These are phyloP conservation scores for Drosophila subobscura DNA, from an alignment of 1,140 invertebrate species.

Conservation along the genomic window DNA sequence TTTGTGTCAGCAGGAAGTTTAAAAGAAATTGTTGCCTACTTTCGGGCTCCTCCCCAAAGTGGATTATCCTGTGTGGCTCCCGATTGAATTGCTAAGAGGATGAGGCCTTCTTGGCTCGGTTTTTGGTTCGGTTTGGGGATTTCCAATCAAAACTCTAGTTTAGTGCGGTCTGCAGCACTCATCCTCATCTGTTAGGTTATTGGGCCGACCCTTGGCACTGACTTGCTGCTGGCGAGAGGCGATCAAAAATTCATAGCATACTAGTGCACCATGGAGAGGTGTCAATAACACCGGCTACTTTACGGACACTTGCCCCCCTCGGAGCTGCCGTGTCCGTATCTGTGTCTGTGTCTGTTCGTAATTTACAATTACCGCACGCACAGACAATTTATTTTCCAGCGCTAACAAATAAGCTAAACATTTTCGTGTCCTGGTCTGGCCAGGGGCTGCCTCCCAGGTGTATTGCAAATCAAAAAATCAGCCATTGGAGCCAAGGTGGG, in stretches of 20 bases:
- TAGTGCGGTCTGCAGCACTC: not conserved
- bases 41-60: constrained; percentile 23
- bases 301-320: constrained; percentile 33
- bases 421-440: constrained; percentile 38
- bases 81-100: constrained; percentile 46
- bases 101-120: not conserved
- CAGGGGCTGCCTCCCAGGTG: constrained; percentile 70
- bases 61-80: constrained; percentile 15
- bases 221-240: constrained; percentile 14
- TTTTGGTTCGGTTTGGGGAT: not conserved
- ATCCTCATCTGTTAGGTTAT: too few species aligned
- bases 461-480: constrained; percentile 83
- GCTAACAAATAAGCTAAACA: constrained; percentile 70
- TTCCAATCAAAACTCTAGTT: constrained; percentile 30
- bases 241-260: constrained; percentile 71
- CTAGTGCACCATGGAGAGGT: constrained; percentile 41
- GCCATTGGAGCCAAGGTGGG: constrained; percentile 16
- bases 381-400: constrained; percentile 82
- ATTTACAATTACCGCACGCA: constrained; percentile 84
- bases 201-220: too few species aligned
- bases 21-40: constrained; percentile 60
- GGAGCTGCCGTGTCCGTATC: not conserved
- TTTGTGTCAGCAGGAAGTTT: constrained; percentile 64
- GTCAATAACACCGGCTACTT: constrained; percentile 67
- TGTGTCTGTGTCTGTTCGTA: constrained; percentile 30